phyloP scores from a whole-genome alignment of 2,113 vertebrate genomes.

The Antechinus flavipes region DNA sequence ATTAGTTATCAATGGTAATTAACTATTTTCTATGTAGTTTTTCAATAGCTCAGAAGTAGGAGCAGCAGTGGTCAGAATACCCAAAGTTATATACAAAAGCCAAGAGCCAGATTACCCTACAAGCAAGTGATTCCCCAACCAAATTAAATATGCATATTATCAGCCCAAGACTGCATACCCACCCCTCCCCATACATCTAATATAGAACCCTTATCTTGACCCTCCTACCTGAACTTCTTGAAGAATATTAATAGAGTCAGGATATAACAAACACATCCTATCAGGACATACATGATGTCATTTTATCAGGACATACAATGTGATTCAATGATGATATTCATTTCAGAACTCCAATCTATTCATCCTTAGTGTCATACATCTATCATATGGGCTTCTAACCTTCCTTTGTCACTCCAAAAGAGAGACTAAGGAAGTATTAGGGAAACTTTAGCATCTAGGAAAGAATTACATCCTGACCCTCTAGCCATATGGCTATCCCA shows the following conservation, averaged over 20 bases:
- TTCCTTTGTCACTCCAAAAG: neutral
- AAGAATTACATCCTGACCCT: neutral
- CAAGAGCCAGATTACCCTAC: constrained; percentile 24
- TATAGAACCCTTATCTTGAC: neutral
- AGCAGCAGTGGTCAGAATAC: neutral
- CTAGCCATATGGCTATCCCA: constrained; percentile 33
- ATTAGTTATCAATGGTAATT: neutral
- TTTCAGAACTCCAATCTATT: neutral
- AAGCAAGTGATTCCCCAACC: constrained; percentile 15
- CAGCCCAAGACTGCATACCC: neutral
- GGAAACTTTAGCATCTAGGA: neutral
- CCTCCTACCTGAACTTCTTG: constrained; percentile 10
- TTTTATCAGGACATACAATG: neutral
- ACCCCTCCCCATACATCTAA: neutral
- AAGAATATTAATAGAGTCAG: constrained; percentile 4
- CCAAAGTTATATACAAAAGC: neutral
- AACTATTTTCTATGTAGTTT: neutral
- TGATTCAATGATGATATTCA: neutral
- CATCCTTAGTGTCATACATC: neutral
- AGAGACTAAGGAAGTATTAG: neutral
- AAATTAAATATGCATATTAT: constrained; percentile 27
- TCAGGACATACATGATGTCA: constrained; percentile 24
- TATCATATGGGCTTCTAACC: neutral
- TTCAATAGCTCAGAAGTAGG: neutral
- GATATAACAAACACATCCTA: constrained; percentile 5